A percentile compares a stretch with the other conserved stretches of the same genome.
phyloP scores from a whole-genome alignment of 2,888 invertebrate genomes.

The Oxyscelio sp. region DNA sequence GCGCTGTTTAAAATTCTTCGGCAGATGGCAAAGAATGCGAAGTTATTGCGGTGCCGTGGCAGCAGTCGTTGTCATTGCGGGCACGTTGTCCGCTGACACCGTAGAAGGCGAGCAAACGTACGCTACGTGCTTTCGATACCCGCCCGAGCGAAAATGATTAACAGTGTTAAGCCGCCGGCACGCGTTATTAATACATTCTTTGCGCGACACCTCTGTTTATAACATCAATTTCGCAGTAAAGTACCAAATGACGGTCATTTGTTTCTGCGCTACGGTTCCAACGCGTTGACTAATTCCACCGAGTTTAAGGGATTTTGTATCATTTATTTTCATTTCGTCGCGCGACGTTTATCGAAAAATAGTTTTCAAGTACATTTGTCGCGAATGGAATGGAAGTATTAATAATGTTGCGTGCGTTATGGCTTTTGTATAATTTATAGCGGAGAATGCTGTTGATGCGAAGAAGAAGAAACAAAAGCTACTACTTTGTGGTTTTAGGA shows the following conservation, averaged over 20 bases:
- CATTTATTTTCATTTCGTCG: not conserved
- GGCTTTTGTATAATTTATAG: too few relatives aligned
- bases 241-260: not conserved
- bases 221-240: not conserved
- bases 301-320: not conserved
- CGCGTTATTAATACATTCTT: conserved; percentile 48
- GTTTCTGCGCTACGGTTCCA: not conserved
- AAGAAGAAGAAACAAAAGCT: too few relatives aligned
- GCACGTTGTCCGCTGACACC: conserved; percentile 43
- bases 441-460: too few relatives aligned
- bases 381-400: too few relatives aligned
- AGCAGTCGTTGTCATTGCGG: conserved; percentile 42
- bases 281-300: not conserved
- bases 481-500: too few relatives aligned
- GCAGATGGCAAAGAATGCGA: conserved; percentile 28
- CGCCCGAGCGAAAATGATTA: conserved; percentile 42
- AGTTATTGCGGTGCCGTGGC: conserved; percentile 25
- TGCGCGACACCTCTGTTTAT: conserved; percentile 5
- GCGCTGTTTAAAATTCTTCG: not conserved
- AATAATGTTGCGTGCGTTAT: too few relatives aligned
- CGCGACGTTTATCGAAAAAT: conserved; percentile 91
- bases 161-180: not conserved
- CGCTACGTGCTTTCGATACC: conserved; percentile 52
- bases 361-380: too few relatives aligned
- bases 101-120: conserved; percentile 55